Base-by-base conservation (phyloP, 2,113 vertebrate genomes). In the Sula dactylatra region DNA sequence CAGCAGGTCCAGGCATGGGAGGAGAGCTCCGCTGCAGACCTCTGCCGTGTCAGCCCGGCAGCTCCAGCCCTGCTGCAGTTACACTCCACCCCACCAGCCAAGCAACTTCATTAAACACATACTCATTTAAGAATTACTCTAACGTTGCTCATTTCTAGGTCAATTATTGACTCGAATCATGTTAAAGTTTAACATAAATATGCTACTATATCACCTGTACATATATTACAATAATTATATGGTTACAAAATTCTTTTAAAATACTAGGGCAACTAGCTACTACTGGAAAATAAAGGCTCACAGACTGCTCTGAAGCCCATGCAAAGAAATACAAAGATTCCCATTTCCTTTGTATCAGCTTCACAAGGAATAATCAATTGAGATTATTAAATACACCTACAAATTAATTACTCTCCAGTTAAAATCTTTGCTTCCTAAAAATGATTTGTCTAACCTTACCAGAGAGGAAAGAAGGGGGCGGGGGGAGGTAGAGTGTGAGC, bases 321-420 rank as follows among this genome's bases (percentile, higher is more conserved):
- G 77, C 92, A 76, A 93, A 88, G 70, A 93, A 92, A 84, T 19
- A 47, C 21, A 91, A 93, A 96, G 29, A 85, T 86, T 87, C 71
- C 27, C 45, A 38, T 87, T 64, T 34, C 77, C 25, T 72, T 87
- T 64, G 5, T 62, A 56, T 76, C 81, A 62, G 36, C 18, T 62
- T 83, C 72, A 54, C 18, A 50, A 54, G 18, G 50, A 90, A 61
- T 44, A 87, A 62, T 44, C 38, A 4, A 58, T 36, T 77, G 59
- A 82, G 11, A 73, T 82, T 80, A 94, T 70, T 40, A 91, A 95
- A 70, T 25, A 77, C 24, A 89, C 12, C 59, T 76, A 80, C 31
- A 76, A 89, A 82, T 81, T 73, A 78, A 96, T 72, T 76, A 42
- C 21, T 65, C 47, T 59, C 36, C 11, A 27, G 27, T 82, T 93